Conservation (phyloP, 2,888 invertebrate species). For the Lithophane semibrunnea region DNA sequence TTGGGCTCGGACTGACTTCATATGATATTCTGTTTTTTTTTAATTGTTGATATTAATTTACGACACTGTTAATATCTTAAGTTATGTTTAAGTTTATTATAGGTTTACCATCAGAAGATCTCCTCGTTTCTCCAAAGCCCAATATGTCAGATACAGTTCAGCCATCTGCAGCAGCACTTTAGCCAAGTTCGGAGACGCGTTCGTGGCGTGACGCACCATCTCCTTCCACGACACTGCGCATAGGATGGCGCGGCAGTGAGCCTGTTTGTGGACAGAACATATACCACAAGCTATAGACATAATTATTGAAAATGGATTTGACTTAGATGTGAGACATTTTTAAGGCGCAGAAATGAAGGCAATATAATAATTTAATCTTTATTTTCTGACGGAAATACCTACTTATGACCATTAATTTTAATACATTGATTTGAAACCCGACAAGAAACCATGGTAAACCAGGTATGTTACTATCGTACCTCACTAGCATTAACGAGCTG, state of each 20-base stretch:
- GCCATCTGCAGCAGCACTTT: constrained; percentile 93
- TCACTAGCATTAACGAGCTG: constrained; percentile 95
- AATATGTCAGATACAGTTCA: constrained; percentile 94
- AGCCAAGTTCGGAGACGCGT: constrained; percentile 91
- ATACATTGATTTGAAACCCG: not conserved
- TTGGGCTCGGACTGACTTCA: not conserved
- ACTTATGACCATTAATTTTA: not conserved
- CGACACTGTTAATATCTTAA: not conserved
- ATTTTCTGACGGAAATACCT: not conserved
- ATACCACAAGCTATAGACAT: not conserved
- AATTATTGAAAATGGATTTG: not conserved
- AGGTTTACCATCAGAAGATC: constrained; percentile 94
- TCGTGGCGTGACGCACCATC: constrained; percentile 83
- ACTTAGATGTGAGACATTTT: not conserved
- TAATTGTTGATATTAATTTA: not conserved
- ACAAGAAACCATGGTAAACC: not conserved
- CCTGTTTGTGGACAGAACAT: constrained; percentile 81
- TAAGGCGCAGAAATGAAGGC: too few species aligned
- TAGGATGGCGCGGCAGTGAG: constrained; percentile 96
- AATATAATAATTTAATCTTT: too few species aligned
- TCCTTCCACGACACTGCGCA: constrained; percentile 92
- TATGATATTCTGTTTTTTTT: not conserved
- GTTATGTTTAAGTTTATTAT: not conserved
- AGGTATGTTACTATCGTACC: constrained; percentile 81
- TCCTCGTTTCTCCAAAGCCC: constrained; percentile 93